Evolutionary conservation across 2,113 vertebrate species (phyloP), one percentile per base, ranked within the genome.

Genomic region (Herpailurus yagouaroundi): DNA sequence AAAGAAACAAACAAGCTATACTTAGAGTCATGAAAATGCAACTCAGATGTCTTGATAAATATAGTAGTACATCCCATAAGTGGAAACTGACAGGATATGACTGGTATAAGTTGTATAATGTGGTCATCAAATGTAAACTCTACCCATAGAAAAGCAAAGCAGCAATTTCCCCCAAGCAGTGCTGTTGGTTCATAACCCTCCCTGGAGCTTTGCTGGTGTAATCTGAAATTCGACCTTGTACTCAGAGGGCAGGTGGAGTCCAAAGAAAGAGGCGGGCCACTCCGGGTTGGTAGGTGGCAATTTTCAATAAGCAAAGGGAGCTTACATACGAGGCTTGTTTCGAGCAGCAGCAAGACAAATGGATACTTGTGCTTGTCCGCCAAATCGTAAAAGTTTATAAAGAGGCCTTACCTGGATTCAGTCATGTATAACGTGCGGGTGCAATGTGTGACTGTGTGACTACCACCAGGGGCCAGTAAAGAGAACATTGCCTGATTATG

Each of bases 1-100:
- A 31, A 81, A 93, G 68, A 76, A 48, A 83, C 41, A 84, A 92
- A 69, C 45, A 85, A 84, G 66, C 27, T 66, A 89, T 82, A n/a
- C 73, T 92, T 94, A 80, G 83, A 84, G 74, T 85, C 60, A 76
- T 89, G 66, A 96, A 95, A 96, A 76, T 91, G 71, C 92, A 91
- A 69, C 91, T 91, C 79, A 74, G 89, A 82, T 41, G 48, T 92
- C 95, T 96, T 89, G 77, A 89, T 85, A 91, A 93, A 89, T 48
- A 94, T 27, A 83, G 89, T 81, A 81, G 41, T 45, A 48, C 11
- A 10, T 81, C 73, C 63, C 19, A 0, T 21, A 63, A 60, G 29
- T 38, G 18, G 74, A 86, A 94, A n/a, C 71, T 88, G 60, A 88
- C 77, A 36, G 93, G 18, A 41, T 95, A 69, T 87, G n/a, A 69